These are phyloP conservation scores for Macropodus opercularis DNA, from an alignment of 2,797 vertebrate genomes.

Conservation along the genomic window DNA sequence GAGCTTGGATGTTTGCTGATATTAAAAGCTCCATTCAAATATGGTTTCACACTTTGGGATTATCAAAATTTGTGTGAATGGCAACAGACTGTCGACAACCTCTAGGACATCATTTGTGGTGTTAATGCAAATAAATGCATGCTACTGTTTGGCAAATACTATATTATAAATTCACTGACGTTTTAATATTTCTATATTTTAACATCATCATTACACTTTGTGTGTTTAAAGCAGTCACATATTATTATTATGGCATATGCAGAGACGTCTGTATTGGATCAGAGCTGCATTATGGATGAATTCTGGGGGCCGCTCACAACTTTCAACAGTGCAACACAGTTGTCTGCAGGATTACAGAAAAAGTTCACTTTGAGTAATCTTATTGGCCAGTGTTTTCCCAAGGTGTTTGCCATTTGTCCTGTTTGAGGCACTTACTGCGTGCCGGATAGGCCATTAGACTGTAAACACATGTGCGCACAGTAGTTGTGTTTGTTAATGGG, in stretches of 20 bases:
- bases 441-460: constrained; percentile 60
- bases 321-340: constrained; percentile 37
- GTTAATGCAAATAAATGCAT: background rate
- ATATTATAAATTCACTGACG: background rate
- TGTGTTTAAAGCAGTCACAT: background rate
- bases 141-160: too few species aligned
- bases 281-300: constrained; percentile 45
- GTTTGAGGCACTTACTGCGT: constrained; percentile 66
- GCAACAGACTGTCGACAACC: background rate
- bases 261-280: constrained; percentile 26
- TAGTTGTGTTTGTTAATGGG: constrained; percentile 4
- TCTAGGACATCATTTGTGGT: background rate
- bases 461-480: constrained; percentile 20
- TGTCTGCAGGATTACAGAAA: constrained; percentile 56
- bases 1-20: too few species aligned
- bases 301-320: constrained; percentile 25
- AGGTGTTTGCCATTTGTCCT: constrained; percentile 71
- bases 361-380: constrained; percentile 58
- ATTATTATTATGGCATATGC: constrained; percentile 20
- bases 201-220: too few species aligned
- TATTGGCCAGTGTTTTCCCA: constrained; percentile 62
- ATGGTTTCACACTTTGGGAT: background rate
- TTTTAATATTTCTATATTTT: background rate
- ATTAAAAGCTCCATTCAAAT: background rate
- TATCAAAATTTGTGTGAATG: background rate